These are phyloP conservation scores for Hydropsyche tenuis DNA, from an alignment of 1,140 invertebrate species.

Conservation along the genomic window DNA sequence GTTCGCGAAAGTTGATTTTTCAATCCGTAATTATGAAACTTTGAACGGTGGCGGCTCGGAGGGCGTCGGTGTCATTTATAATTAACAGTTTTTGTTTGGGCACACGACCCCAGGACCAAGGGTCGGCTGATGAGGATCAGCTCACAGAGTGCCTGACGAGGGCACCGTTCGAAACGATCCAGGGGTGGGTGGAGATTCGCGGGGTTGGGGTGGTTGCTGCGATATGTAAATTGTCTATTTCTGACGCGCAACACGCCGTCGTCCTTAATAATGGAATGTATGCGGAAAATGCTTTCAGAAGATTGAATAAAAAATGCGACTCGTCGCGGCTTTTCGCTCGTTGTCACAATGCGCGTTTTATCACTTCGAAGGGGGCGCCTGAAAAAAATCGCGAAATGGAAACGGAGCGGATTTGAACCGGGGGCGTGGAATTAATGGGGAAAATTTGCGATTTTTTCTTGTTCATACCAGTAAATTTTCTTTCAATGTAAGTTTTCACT, in stretches of 20 bases:
- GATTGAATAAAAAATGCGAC: conserved; percentile 43
- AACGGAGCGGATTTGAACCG: not conserved
- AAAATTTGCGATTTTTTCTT: not conserved
- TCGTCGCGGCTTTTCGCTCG: conserved; percentile 23
- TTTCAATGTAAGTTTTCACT: too few relatives aligned
- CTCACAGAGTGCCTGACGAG: not conserved
- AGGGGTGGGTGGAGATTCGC: too few relatives aligned
- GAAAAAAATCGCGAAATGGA: conserved; percentile 7
- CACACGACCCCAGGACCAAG: not conserved
- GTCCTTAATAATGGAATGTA: conserved; percentile 39
- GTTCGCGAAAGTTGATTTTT: conserved; percentile 33
- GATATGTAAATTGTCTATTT: conserved; percentile 40
- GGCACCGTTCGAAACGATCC: not conserved
- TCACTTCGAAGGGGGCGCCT: not conserved
- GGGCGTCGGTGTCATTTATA: conserved; percentile 37
- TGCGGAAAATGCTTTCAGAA: conserved; percentile 41
- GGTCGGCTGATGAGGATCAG: conserved; percentile 9
- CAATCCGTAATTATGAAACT: conserved; percentile 35
- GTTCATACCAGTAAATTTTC: too few relatives aligned
- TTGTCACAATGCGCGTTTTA: conserved; percentile 10
- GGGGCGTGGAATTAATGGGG: not conserved
- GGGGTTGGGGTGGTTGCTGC: conserved; percentile 21
- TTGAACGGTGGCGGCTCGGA: conserved; percentile 1
- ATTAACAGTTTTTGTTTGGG: conserved; percentile 36
- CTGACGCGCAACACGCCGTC: conserved; percentile 35